These are phyloP conservation scores for Poliocrania exsul DNA, from an alignment of 2,797 vertebrate genomes.

Conservation along the genomic window DNA sequence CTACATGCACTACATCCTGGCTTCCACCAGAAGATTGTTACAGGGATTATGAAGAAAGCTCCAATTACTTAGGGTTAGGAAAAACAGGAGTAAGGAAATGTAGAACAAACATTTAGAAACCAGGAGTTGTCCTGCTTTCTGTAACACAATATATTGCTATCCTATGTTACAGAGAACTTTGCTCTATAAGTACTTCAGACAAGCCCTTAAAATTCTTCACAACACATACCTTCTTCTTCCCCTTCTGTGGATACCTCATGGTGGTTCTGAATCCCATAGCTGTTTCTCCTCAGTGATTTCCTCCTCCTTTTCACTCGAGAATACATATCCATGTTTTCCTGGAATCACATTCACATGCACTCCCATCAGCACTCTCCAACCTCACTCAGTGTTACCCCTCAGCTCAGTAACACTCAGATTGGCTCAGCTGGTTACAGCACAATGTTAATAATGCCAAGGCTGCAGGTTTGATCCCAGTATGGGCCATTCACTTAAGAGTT, in stretches of 20 bases:
- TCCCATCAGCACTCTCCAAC: background rate
- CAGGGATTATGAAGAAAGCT: background rate
- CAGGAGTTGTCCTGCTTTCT: background rate
- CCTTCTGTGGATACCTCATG: constrained; percentile 94
- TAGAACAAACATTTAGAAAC: background rate
- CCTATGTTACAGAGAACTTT: background rate
- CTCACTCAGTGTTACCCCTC: background rate
- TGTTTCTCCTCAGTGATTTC: constrained; percentile 93
- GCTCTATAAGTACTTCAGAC: background rate
- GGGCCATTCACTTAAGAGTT: background rate
- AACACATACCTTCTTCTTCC: constrained; percentile 89
- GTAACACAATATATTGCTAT: background rate
- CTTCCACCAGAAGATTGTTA: background rate
- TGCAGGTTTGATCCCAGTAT: background rate
- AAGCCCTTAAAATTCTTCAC: constrained; percentile 5
- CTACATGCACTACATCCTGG: background rate
- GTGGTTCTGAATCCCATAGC: constrained; percentile 92
- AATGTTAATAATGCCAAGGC: background rate
- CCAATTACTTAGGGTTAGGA: fast-evolving
- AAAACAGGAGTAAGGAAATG: background rate
- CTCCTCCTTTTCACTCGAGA: constrained; percentile 95
- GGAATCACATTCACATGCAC: constrained; percentile 14
- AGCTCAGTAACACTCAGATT: background rate
- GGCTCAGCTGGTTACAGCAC: background rate
- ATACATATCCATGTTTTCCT: constrained; percentile 99